Evolutionary conservation across 2,888 invertebrate species (phyloP), one percentile per base, ranked within the genome.

Genomic region (Conchocele bisecta): DNA sequence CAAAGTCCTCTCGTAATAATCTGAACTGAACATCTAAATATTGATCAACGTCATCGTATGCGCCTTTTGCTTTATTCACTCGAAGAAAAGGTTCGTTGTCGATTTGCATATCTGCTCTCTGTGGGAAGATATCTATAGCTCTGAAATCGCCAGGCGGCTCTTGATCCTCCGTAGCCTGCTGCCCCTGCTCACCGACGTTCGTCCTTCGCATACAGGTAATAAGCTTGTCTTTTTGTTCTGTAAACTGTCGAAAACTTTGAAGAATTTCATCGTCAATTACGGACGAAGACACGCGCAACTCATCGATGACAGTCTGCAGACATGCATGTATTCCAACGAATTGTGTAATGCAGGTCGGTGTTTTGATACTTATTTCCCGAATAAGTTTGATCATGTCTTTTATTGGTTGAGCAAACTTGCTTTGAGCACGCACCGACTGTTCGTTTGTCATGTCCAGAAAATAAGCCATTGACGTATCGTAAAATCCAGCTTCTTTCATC

Each of bases 21-120:
- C 95, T 93, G 85, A 95, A 96, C 83, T 96, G 96, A 3, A 87
- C 92, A 82, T 95, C 95, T 26, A 97, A 91, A 87, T 97, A 97
- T 84, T 96, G 94, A 48, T 94, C 93, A 1, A 94, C 92, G 84
- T 92, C 92, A 0, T 92, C 86, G 88, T 95, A 96, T 0, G 93
- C 92, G 17, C 95, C 95, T 44, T 93, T 89, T 0, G 93, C 89
- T 59, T 94, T 93, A 85, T 94, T 94, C 0, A 93, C 93, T 17
- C 93, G 90, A 22, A 94, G 81, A 85, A 93, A 93, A 0, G 92
- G 90, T 29, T 70, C 67, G 28, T 71, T 60, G 5, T 42, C 54
- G 26, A 85, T 79, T 65, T 74, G 60, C 68, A 75, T 75, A 33
- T 75, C 75, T n/a, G 50, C 67, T 4, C 69, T 60, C 3, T 77